phyloP scores from a whole-genome alignment of 2,113 vertebrate species.

The Epinephelus moara region DNA sequence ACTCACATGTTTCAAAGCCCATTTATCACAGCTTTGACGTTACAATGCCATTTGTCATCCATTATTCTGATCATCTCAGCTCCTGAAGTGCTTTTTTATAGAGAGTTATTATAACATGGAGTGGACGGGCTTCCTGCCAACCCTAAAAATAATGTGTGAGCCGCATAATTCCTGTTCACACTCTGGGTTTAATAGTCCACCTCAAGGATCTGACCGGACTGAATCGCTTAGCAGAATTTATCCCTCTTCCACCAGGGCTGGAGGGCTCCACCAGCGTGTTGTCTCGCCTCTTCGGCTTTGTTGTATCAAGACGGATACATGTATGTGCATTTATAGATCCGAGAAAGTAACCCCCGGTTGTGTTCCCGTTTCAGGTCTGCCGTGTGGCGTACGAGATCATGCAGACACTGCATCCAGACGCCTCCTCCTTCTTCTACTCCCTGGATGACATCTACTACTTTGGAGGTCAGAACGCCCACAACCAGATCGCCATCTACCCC shows the following conservation, averaged over 20 bases:
- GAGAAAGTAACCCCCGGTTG: conserved; percentile 23
- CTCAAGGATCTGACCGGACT: conserved; percentile 34
- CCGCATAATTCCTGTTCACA: conserved; percentile 49
- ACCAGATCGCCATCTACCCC: conserved; percentile 95
- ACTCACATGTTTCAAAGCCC: conserved; percentile 11
- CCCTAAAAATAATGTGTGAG: conserved; percentile 35
- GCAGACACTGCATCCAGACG: conserved; percentile 97
- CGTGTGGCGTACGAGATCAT: conserved; percentile 99
- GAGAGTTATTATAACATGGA: not conserved
- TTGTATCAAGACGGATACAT: not conserved
- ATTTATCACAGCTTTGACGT: conserved; percentile 19
- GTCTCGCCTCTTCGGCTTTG: not conserved
- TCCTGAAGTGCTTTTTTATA: conserved; percentile 1
- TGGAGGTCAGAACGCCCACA: conserved; percentile 98
- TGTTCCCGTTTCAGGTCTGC: conserved; percentile 88
- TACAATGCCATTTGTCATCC: conserved; percentile 29
- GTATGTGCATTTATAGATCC: not conserved
- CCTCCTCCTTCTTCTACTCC: conserved; percentile 95
- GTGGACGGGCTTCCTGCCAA: conserved; percentile 32
- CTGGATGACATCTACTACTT: conserved; percentile 99
- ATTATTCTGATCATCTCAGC: conserved; percentile 34
- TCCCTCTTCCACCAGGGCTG: conserved; percentile 21
- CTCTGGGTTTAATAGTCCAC: conserved; percentile 43
- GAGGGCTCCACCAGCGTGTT: not conserved
- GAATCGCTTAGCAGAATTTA: conserved; percentile 36